Evolutionary conservation across 2,113 vertebrate genomes (phyloP), one percentile per base, ranked within the genome.

Genomic region (Pollachius pollachius): DNA sequence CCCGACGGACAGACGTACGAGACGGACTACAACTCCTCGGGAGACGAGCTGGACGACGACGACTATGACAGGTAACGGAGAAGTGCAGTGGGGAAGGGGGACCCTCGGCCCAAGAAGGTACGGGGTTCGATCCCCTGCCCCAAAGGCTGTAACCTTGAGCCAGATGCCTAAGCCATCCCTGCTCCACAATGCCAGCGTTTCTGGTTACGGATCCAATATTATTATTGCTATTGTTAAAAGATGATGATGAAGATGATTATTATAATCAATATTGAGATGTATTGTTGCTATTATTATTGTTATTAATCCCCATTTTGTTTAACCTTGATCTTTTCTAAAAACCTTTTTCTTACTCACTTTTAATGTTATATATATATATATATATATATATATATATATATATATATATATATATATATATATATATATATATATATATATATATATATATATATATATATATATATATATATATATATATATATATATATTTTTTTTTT

Each of bases 31-130:
- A 92, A 90, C 2, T 96, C 95, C 0, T 97, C 96, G 0, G 94
- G 94, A 5, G 96, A 97, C 4, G 96, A 97, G 85, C 89, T 96
- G 78, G 94, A 94, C 4, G 93, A 96, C 34, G 74, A 95, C 0
- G 92, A 96, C 69, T 95, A 94, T 70, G 84, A 94, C 85, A 89
- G 91, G 96, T 96, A 68, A 3, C 12, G 15, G 25, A 15, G 16
- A 6, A 13, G n/a, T 48, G 41, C 41, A 13, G 41, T 48, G 41
- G 41, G 41, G 8, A 13, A 48, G 41, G 41, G 41, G 41, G 41
- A 48, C 1, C 41, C 8, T 48, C 12, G 11, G 41, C 9, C 41
- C 6, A 48, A 11, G 11, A 18, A 52, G 21, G 18, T 21, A 56
- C 11, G 8, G 41, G 41, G 41, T 48, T 13, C 41, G 41, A 9